Evolutionary conservation across 2,888 invertebrate species (phyloP).

Genomic region (Busseola fusca): DNA sequence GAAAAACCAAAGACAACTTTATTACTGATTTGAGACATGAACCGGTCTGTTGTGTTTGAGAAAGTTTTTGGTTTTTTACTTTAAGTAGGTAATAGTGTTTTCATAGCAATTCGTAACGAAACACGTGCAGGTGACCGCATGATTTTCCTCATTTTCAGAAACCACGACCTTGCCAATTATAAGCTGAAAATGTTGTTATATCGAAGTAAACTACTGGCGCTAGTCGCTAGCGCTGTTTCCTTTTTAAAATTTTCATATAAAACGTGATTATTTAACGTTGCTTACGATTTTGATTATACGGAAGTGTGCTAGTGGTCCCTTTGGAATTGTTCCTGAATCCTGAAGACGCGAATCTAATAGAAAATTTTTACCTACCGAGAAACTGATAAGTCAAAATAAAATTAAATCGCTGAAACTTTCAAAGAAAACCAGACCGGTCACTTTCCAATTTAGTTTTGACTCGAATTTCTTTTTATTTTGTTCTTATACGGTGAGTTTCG

Average conservation of each 20-base stretch:
- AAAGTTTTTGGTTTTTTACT: not conserved
- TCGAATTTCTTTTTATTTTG: not conserved
- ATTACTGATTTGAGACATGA: not conserved
- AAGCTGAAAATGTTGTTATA: slow-evolving; percentile 8
- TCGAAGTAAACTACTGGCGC: not conserved
- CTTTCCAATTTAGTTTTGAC: not conserved
- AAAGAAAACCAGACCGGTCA: not conserved
- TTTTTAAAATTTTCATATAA: not conserved
- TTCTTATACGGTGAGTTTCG: not conserved
- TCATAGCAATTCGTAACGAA: slow-evolving; percentile 18
- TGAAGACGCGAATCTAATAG: not conserved
- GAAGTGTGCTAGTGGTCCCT: not conserved
- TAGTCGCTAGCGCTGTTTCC: not conserved
- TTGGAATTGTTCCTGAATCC: not conserved
- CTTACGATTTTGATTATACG: not conserved
- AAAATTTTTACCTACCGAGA: not conserved
- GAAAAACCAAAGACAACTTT: not conserved
- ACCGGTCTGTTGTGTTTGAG: not conserved
- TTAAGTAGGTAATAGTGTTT: not conserved
- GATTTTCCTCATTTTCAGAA: slow-evolving; percentile 18
- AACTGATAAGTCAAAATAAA: not conserved
- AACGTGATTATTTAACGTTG: not conserved
- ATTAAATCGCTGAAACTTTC: not conserved
- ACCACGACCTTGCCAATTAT: not conserved
- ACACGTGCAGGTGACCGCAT: slow-evolving; percentile 8